A percentile compares a stretch with the other conserved stretches of the same genome.
phyloP scores from a whole-genome alignment of 2,797 vertebrate genomes.

The Prunella strophiata region DNA sequence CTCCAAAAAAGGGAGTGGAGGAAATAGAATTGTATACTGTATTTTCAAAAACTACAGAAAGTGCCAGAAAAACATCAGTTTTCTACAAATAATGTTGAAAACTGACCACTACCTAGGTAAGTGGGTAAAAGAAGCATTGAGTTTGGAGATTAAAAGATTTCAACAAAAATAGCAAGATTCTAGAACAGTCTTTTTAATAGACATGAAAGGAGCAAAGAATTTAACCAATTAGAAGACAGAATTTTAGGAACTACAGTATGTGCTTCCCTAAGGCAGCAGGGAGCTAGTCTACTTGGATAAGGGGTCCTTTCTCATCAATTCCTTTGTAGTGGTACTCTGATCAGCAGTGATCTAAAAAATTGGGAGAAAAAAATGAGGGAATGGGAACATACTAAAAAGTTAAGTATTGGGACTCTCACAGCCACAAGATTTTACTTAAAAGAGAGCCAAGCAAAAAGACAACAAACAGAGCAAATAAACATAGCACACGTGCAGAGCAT shows the following conservation, averaged over 20 bases:
- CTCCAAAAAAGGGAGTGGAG: accelerated
- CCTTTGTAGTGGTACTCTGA: background rate
- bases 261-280: background rate
- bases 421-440: background rate
- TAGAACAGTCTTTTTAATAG: background rate
- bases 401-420: background rate
- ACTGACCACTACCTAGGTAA: background rate
- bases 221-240: background rate
- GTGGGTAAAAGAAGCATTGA: background rate
- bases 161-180: background rate
- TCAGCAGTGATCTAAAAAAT: background rate
- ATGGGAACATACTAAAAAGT: background rate
- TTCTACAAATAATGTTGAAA: background rate
- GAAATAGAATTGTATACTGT: background rate
- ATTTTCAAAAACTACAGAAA: background rate
- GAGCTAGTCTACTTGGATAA: background rate
- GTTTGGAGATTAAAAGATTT: background rate
- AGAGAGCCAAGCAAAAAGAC: background rate
- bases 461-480: background rate
- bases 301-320: background rate
- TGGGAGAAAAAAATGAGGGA: accelerated
- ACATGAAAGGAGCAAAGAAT: background rate
- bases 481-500: background rate
- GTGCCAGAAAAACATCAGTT: background rate
- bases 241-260: background rate